Evolutionary conservation across 2,888 invertebrate species (phyloP).

Genomic region (Rhagonycha fulva): DNA sequence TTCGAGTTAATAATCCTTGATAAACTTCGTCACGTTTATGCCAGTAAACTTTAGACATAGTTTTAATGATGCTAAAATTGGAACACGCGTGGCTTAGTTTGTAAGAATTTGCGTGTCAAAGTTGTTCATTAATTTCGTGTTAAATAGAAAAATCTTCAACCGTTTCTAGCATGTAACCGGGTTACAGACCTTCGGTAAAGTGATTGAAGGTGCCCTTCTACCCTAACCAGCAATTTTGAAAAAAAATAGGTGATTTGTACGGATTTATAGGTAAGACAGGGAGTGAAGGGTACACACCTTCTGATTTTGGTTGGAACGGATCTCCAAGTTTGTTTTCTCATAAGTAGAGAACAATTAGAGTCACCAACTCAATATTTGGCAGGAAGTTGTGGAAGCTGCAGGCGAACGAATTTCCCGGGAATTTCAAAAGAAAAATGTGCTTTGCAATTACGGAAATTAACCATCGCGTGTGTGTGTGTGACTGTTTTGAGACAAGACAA

Average conservation of each 20-base stretch:
- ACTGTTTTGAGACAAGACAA: background rate
- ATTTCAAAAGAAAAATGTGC: too few species aligned
- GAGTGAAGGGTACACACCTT: too few species aligned
- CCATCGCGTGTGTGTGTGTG: background rate
- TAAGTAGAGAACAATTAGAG: background rate
- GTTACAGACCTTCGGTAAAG: background rate
- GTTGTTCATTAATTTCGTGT: background rate
- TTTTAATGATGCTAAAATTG: background rate
- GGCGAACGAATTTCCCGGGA: too few species aligned
- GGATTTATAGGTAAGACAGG: too few species aligned
- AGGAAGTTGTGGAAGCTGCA: too few species aligned
- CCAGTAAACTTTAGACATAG: background rate
- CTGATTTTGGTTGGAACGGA: too few species aligned
- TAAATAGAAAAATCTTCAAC: background rate
- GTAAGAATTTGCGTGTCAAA: background rate
- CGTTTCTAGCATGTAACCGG: background rate
- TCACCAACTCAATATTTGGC: too few species aligned
- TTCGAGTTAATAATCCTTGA: background rate
- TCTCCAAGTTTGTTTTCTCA: background rate
- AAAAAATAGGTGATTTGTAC: too few species aligned
- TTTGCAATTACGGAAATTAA: background rate
- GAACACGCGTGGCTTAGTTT: background rate
- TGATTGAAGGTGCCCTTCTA: too few species aligned
- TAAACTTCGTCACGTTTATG: background rate
- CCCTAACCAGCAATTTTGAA: too few species aligned